A percentile compares a stretch with the other conserved stretches of the same genome.
phyloP scores from a whole-genome alignment of 2,797 vertebrate genomes.

The Pitangus sulphuratus region DNA sequence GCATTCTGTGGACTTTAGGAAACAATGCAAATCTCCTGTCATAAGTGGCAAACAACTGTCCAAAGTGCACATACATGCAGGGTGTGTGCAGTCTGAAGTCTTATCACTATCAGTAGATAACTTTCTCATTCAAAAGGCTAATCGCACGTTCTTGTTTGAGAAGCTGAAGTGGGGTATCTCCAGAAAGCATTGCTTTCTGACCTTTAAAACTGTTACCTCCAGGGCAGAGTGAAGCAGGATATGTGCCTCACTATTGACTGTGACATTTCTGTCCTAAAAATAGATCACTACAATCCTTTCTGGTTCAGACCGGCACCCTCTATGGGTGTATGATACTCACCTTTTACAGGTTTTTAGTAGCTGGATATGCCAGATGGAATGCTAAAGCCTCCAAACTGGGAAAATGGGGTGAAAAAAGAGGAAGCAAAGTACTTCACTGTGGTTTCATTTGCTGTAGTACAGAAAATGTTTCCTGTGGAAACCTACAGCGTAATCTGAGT shows the following conservation, averaged over 20 bases:
- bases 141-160: background rate
- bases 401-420: background rate
- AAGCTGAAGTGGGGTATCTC: background rate
- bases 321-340: background rate
- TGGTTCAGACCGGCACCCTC: background rate
- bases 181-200: slow-evolving; percentile 12
- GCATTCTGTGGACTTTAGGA: background rate
- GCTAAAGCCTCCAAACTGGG: background rate
- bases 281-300: slow-evolving; percentile 27
- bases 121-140: background rate
- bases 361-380: background rate
- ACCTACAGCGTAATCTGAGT: background rate
- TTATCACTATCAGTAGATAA: background rate
- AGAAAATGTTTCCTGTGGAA: background rate
- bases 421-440: background rate
- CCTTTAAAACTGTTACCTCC: slow-evolving; percentile 46
- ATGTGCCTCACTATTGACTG: slow-evolving; percentile 28
- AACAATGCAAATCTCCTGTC: background rate
- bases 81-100: background rate
- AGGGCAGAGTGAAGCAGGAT: slow-evolving; percentile 38
- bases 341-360: background rate
- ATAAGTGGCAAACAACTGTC: background rate
- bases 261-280: slow-evolving; percentile 59
- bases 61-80: rapidly evolving
- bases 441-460: background rate